These are phyloP conservation scores for Formica selysi DNA, from an alignment of 1,140 invertebrate species.

Conservation along the genomic window DNA sequence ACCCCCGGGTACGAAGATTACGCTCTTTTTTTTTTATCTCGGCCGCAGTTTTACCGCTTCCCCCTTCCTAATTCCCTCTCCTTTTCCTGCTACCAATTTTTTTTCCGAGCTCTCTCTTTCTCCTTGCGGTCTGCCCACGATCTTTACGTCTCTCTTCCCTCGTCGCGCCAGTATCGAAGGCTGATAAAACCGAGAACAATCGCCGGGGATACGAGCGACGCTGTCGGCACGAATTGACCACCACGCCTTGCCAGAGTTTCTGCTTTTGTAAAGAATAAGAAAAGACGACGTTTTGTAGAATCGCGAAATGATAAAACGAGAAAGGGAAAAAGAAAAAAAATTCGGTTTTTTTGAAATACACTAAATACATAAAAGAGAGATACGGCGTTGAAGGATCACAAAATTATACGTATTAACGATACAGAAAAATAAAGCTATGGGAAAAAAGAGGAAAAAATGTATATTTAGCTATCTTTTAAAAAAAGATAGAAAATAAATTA, in stretches of 20 bases:
- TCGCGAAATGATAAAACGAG: not conserved
- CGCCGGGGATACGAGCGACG: slow-evolving; percentile 15
- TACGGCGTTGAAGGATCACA: not conserved
- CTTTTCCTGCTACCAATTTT: slow-evolving; percentile 35
- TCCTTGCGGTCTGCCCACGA: slow-evolving; percentile 1
- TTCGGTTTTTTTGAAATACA: not conserved
- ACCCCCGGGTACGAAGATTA: slow-evolving; percentile 71
- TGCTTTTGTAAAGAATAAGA: slow-evolving; percentile 33
- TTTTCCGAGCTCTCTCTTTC: slow-evolving; percentile 23
- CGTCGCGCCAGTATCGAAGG: slow-evolving; percentile 4
- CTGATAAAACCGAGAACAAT: slow-evolving; percentile 65
- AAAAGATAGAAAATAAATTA: slow-evolving; percentile 11
- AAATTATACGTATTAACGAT: not conserved
- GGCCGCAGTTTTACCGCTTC: slow-evolving; percentile 5
- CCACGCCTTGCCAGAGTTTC: not conserved
- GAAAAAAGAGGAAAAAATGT: not conserved
- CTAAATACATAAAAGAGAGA: not conserved
- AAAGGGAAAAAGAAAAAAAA: not conserved
- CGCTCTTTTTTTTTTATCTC: slow-evolving; percentile 16
- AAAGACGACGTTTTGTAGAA: not conserved
- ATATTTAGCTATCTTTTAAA: not conserved
- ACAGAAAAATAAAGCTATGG: not conserved
- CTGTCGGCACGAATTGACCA: slow-evolving; percentile 43
- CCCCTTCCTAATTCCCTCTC: not conserved
- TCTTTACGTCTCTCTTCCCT: not conserved